Percentiles rank a stretch among this genome's conserved stretches.
These are phyloP conservation scores for Volucella bombylans DNA, from an alignment of 2,888 invertebrate genomes.

Conservation along the genomic window DNA sequence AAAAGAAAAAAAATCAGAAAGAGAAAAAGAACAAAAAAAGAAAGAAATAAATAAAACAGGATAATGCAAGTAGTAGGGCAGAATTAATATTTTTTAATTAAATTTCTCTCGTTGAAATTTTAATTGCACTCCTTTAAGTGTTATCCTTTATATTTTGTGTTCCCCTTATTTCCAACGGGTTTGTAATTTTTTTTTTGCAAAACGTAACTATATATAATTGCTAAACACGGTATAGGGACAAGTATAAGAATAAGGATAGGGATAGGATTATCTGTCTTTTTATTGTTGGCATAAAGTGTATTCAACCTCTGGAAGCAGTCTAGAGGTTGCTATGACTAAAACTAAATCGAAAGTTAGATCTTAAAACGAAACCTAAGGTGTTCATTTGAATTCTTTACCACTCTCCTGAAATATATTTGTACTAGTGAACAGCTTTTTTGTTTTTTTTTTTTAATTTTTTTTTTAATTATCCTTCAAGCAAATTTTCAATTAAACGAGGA, in stretches of 20 bases:
- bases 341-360: constrained; percentile 38
- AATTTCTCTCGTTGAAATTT: constrained; percentile 71
- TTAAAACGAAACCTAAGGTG: not conserved
- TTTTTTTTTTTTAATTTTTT: constrained; percentile 12
- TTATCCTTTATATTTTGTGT: constrained; percentile 58
- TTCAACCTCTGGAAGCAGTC: constrained; percentile 3
- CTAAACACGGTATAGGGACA: constrained; percentile 30
- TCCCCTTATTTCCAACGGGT: not conserved
- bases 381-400: not conserved
- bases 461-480: constrained; percentile 58
- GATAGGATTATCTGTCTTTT: constrained; percentile 31
- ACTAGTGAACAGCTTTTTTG: not conserved
- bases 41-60: constrained; percentile 59
- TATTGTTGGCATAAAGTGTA: not conserved
- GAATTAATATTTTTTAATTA: constrained; percentile 74
- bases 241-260: constrained; percentile 19
- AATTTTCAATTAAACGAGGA: constrained; percentile 62
- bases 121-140: constrained; percentile 69
- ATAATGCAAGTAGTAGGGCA: constrained; percentile 61
- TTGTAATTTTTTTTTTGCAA: constrained; percentile 7
- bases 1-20: constrained; percentile 18
- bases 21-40: constrained; percentile 42
- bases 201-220: constrained; percentile 34
- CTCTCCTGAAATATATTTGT: constrained; percentile 1
- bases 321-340: not conserved